Percentiles rank a stretch among this genome's conserved stretches.
Conservation (phyloP, 2,888 invertebrate species). For the Cryptops parisi region DNA sequence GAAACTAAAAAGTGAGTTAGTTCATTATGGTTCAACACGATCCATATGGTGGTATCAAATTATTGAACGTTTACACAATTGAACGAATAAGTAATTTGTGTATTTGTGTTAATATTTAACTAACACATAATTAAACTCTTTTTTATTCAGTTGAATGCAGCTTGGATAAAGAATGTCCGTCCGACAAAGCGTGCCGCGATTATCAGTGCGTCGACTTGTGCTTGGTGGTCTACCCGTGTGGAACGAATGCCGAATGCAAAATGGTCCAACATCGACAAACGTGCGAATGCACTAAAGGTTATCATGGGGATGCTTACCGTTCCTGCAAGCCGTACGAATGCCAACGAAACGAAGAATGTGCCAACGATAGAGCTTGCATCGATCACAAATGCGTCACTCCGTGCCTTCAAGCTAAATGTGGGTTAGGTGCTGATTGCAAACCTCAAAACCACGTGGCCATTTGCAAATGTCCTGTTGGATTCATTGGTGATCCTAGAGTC, state of each 20-base stretch:
- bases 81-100: background rate
- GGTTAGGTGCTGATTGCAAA: constrained; percentile 40
- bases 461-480: constrained; percentile 22
- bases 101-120: background rate
- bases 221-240: constrained; percentile 15
- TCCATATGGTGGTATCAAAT: no score
- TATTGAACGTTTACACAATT: background rate
- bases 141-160: constrained; percentile 19
- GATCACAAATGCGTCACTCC: constrained; percentile 20
- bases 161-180: constrained; percentile 34
- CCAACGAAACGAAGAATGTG: constrained; percentile 54
- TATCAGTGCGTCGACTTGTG: constrained; percentile 17
- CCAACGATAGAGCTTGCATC: constrained; percentile 18
- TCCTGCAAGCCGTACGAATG: constrained; percentile 50
- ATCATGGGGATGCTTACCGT: constrained; percentile 14
- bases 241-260: constrained; percentile 41
- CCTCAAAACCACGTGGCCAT: constrained; percentile 21
- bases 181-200: constrained; percentile 45
- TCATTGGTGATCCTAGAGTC: constrained; percentile 19
- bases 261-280: constrained; percentile 49
- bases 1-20: no score
- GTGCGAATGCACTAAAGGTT: constrained; percentile 56
- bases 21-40: no score
- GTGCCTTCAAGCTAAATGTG: constrained; percentile 19
- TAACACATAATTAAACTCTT: background rate